Evolutionary conservation across 2,113 vertebrate species (phyloP).

Genomic region (Hystrix cristata): DNA sequence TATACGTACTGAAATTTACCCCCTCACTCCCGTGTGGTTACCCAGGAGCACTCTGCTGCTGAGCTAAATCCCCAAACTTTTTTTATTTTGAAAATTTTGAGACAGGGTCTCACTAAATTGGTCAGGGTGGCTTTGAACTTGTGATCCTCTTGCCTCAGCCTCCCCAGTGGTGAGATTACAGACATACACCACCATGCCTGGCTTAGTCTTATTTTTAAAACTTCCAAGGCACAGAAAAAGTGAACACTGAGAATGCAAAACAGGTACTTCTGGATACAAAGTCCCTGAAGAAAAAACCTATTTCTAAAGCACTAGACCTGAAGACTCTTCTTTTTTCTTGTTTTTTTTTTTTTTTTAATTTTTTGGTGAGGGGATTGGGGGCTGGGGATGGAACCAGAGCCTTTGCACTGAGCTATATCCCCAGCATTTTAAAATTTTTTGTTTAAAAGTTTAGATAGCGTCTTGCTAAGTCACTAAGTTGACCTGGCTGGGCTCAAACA

Average conservation of each 20-base stretch:
- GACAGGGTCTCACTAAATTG: neutral
- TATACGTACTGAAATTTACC: neutral
- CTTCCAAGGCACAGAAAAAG: constrained; percentile 42
- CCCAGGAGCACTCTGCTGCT: neutral
- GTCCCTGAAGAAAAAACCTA: neutral
- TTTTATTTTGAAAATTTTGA: neutral
- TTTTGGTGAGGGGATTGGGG: neutral
- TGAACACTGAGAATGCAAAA: constrained; percentile 5
- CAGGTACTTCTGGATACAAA: neutral
- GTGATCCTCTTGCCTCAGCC: neutral
- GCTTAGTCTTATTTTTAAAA: neutral
- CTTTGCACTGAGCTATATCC: neutral
- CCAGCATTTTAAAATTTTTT: neutral
- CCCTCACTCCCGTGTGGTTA: neutral
- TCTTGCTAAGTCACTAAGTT: neutral
- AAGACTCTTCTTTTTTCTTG: neutral
- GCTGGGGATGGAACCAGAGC: neutral
- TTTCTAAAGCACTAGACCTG: neutral
- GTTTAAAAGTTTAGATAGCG: neutral
- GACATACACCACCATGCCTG: neutral
- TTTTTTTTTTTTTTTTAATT: neutral
- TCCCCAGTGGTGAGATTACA: neutral
- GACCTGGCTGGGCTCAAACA: neutral
- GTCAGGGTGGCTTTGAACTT: neutral
- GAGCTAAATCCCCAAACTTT: neutral